A percentile compares a stretch with the other conserved stretches of the same genome.
These are phyloP conservation scores for Pseudopipra pipra DNA, from an alignment of 2,113 vertebrate species.

Conservation along the genomic window DNA sequence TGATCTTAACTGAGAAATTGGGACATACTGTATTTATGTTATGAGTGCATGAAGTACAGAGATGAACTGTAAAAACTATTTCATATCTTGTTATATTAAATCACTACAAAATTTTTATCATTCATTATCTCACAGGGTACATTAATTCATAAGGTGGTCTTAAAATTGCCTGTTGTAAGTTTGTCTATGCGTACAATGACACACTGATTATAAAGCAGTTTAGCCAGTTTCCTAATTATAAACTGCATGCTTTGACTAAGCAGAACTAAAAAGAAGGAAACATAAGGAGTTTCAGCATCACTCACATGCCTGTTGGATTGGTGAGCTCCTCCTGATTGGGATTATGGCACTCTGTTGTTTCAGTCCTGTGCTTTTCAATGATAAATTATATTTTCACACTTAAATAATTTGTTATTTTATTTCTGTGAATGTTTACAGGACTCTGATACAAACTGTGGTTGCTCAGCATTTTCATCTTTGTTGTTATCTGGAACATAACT, in stretches of 20 bases:
- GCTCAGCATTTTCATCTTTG: background rate
- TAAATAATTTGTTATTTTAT: background rate
- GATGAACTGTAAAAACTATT: background rate
- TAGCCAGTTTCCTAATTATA: background rate
- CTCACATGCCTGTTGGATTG: accelerated
- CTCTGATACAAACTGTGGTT: background rate
- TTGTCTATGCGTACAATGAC: background rate
- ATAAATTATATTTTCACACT: background rate
- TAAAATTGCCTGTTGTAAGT: background rate
- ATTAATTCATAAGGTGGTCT: background rate
- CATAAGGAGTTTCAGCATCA: background rate
- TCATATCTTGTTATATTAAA: background rate
- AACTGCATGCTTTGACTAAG: background rate
- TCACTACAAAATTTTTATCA: background rate
- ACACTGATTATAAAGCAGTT: background rate
- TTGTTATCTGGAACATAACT: background rate
- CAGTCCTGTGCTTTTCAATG: background rate
- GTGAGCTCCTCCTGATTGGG: background rate
- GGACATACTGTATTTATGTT: background rate
- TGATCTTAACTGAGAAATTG: background rate
- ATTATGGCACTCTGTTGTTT: background rate
- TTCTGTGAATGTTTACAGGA: background rate
- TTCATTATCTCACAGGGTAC: background rate
- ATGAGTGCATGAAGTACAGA: background rate
- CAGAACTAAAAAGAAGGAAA: background rate